Evolutionary conservation across 1,140 invertebrate genomes (phyloP).

Genomic region (Heliconius nattereri): DNA sequence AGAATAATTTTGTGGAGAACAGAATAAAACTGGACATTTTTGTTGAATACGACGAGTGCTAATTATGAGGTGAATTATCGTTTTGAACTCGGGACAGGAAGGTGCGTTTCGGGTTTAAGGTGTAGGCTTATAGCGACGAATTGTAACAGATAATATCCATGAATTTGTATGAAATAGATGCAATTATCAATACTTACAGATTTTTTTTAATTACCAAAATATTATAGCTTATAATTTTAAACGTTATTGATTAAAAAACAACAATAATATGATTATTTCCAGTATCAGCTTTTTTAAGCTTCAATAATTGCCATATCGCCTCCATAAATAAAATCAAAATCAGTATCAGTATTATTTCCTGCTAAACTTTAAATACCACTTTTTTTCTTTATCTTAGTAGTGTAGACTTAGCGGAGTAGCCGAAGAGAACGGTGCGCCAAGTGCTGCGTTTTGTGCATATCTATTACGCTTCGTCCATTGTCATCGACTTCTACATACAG

Average conservation of each 20-base stretch:
- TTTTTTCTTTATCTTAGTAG: too few species aligned
- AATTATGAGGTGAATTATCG: slow-evolving; percentile 73
- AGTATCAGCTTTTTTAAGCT: too few species aligned
- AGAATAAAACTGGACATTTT: slow-evolving; percentile 68
- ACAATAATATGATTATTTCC: too few species aligned
- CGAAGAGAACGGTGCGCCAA: background rate
- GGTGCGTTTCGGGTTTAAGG: background rate
- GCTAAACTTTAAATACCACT: too few species aligned
- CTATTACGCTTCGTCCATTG: background rate
- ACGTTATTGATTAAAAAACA: too few species aligned
- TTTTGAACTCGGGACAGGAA: slow-evolving; percentile 44
- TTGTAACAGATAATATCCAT: background rate
- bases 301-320: too few species aligned
- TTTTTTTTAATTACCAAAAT: too few species aligned
- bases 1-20: slow-evolving; percentile 61
- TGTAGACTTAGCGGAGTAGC: too few species aligned
- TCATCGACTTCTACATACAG: background rate
- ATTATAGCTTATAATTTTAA: too few species aligned
- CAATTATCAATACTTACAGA: too few species aligned
- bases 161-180: background rate
- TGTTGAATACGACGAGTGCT: slow-evolving; percentile 71
- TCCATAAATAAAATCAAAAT: too few species aligned
- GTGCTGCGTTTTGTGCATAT: background rate
- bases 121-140: background rate
- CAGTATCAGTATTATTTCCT: too few species aligned